These are phyloP conservation scores for Danionella cerebrum DNA, from an alignment of 2,113 vertebrate genomes.

Conservation along the genomic window DNA sequence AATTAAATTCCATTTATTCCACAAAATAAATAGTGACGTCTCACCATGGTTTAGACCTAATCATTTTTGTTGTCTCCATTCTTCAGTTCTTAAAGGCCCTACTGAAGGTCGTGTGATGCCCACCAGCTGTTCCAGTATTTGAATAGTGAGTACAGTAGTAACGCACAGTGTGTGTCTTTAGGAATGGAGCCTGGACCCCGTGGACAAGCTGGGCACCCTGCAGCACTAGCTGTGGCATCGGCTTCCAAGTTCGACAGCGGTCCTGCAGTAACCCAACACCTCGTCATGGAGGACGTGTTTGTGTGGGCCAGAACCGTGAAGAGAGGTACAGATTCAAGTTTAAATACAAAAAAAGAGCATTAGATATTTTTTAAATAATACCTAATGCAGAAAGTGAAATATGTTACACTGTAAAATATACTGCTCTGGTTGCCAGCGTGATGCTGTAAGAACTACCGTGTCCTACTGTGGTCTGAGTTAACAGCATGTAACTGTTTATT, in stretches of 20 bases:
- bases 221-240: conserved; percentile 93
- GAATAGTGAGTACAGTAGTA: background rate
- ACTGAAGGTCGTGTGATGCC: background rate
- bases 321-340: conserved; percentile 68
- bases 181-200: conserved; percentile 95
- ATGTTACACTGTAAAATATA: no score
- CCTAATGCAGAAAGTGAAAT: no score
- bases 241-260: conserved; percentile 94
- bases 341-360: background rate
- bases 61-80: no score
- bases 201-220: conserved; percentile 94
- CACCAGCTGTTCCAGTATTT: background rate
- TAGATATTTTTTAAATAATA: no score
- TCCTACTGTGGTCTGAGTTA: no score
- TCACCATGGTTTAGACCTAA: no score
- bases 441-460: no score
- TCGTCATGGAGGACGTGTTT: conserved; percentile 87
- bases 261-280: conserved; percentile 95
- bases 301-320: conserved; percentile 94
- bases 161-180: conserved; percentile 50
- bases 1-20: no score
- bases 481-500: no score
- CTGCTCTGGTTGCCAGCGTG: no score
- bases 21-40: no score
- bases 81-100: background rate